These are phyloP conservation scores for Larimichthys polyactis DNA, from an alignment of 2,113 vertebrate genomes.

Conservation along the genomic window DNA sequence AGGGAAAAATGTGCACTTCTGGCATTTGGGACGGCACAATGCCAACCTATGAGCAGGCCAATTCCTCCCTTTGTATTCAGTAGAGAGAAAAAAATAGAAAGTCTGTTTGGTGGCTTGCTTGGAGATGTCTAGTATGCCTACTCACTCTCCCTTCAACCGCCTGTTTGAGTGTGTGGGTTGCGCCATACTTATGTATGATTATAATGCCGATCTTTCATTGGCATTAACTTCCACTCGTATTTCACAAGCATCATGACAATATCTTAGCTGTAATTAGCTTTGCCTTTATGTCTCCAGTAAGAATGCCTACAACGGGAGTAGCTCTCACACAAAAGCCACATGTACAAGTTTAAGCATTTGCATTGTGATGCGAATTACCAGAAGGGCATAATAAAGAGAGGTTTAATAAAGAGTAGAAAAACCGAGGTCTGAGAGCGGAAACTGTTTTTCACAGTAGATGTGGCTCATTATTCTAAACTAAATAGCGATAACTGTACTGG, in stretches of 20 bases:
- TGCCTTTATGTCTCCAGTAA: conserved; percentile 28
- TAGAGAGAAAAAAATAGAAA: conserved; percentile 10
- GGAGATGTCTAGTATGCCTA: conserved; percentile 35
- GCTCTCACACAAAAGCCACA: conserved; percentile 13
- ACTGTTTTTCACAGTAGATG: not conserved
- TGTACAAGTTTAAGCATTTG: conserved; percentile 25
- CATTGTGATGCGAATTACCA: conserved; percentile 18
- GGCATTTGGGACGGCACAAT: conserved; percentile 68
- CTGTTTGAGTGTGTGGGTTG: conserved; percentile 27
- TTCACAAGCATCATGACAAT: conserved; percentile 20
- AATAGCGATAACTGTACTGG: not conserved
- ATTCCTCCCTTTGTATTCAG: conserved; percentile 49
- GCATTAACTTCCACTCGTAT: conserved; percentile 5
- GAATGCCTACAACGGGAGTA: not conserved
- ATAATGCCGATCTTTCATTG: conserved; percentile 3
- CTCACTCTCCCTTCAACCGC: conserved; percentile 15
- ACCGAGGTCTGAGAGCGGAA: not conserved
- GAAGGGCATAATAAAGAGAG: conserved; percentile 4
- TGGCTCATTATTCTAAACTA: conserved; percentile 1
- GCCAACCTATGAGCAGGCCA: conserved; percentile 68
- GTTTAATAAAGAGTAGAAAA: not conserved
- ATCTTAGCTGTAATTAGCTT: conserved; percentile 28
- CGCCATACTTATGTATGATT: conserved; percentile 21
- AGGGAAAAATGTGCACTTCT: conserved; percentile 60
- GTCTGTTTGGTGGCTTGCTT: conserved; percentile 38